phyloP scores from a whole-genome alignment of 1,140 invertebrate genomes.

The Lucilia sericata region DNA sequence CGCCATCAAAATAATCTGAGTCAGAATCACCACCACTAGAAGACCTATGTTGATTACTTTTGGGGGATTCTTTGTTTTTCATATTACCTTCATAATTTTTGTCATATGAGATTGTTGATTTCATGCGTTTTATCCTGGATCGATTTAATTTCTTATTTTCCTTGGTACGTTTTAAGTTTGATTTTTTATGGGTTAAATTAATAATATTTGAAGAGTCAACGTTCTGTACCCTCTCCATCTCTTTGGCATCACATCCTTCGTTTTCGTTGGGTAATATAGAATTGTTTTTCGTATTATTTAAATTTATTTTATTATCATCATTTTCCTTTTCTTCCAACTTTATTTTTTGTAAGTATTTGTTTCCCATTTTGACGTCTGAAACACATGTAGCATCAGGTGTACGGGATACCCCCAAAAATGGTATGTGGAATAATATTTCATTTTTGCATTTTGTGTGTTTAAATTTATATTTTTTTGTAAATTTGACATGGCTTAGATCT shows the following conservation, averaged over 20 bases:
- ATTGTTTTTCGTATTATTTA: not conserved
- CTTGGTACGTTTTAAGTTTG: not conserved
- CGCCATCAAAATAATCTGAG: not conserved
- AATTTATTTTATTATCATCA: not conserved
- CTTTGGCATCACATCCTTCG: slow-evolving; percentile 23
- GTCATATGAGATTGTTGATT: slow-evolving; percentile 46
- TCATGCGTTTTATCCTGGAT: slow-evolving; percentile 53
- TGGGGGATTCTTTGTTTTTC: slow-evolving; percentile 39
- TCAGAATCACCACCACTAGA: not conserved
- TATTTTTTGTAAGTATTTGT: too few relatives aligned
- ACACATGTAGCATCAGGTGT: not conserved
- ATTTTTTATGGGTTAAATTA: not conserved
- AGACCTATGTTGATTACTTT: not conserved
- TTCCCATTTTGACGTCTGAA: too few relatives aligned
- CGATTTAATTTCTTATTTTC: slow-evolving; percentile 3
- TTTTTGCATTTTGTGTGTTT: not conserved
- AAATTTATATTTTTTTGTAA: slow-evolving; percentile 45
- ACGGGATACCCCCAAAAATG: not conserved
- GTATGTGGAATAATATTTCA: not conserved
- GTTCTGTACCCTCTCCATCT: not conserved
- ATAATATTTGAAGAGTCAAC: too few relatives aligned
- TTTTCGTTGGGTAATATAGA: slow-evolving; percentile 36
- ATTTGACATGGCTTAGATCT: slow-evolving; percentile 56
- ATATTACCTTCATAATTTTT: slow-evolving; percentile 48
- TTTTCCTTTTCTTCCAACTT: not conserved